phyloP scores from a whole-genome alignment of 2,888 invertebrate genomes.

The Melolontha melolontha region DNA sequence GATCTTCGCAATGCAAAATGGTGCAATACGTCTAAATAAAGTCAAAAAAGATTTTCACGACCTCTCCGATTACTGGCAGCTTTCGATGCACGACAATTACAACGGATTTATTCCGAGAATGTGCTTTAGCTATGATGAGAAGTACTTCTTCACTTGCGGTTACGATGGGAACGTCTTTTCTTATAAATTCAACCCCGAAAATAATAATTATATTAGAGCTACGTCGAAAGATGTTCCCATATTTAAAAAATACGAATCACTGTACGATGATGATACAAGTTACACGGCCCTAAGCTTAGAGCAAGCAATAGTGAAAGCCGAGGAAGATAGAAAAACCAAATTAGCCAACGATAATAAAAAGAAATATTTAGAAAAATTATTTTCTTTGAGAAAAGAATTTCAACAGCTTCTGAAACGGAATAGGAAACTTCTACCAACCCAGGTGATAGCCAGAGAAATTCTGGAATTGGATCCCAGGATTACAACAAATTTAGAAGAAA shows the following conservation, averaged over 20 bases:
- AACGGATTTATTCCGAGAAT: conserved; percentile 77
- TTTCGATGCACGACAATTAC: conserved; percentile 81
- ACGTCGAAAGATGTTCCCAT: conserved; percentile 36
- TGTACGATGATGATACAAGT: conserved; percentile 63
- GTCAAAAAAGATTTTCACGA: conserved; percentile 66
- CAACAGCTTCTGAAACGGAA: conserved; percentile 64
- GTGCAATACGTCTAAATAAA: conserved; percentile 71
- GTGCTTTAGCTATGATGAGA: conserved; percentile 72
- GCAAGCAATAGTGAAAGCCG: conserved; percentile 76
- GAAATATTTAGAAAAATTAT: conserved; percentile 69
- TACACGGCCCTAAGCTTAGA: conserved; percentile 69
- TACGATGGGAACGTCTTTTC: conserved; percentile 83
- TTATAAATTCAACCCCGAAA: conserved; percentile 68
- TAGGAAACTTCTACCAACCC: conserved; percentile 70
- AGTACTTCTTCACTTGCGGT: conserved; percentile 72
- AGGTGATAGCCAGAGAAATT: conserved; percentile 66
- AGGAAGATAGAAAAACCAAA: conserved; percentile 73
- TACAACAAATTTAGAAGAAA: conserved; percentile 71
- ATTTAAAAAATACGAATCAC: conserved; percentile 29
- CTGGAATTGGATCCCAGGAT: conserved; percentile 75
- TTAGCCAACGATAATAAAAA: conserved; percentile 75
- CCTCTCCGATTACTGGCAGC: conserved; percentile 74
- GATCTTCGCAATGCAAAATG: conserved; percentile 73
- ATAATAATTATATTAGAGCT: conserved; percentile 31
- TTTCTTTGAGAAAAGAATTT: conserved; percentile 68